Conservation (phyloP, 1,140 invertebrate species). For the Sinella curviseta region DNA sequence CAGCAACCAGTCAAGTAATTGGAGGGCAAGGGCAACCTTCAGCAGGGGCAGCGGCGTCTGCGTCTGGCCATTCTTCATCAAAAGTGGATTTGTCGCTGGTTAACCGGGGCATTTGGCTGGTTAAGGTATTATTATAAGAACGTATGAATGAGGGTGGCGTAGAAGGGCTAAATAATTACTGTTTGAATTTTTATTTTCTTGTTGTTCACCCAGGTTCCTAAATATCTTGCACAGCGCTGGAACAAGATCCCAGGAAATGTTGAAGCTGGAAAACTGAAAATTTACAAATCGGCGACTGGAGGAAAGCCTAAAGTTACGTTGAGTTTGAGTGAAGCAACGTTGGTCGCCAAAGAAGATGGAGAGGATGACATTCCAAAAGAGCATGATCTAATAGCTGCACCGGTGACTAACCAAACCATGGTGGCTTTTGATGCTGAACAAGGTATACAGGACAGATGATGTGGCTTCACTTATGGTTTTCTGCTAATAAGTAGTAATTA, state of each 20-base stretch:
- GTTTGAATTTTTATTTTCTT: not conserved
- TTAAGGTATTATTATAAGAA: slow-evolving; percentile 69
- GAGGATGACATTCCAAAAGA: slow-evolving; percentile 81
- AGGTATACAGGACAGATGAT: too few species aligned
- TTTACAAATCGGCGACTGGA: slow-evolving; percentile 58
- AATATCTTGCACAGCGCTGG: slow-evolving; percentile 91
- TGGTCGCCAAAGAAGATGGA: slow-evolving; percentile 68
- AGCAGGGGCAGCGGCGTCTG: not conserved
- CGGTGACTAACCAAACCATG: slow-evolving; percentile 81
- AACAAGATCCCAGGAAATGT: slow-evolving; percentile 74
- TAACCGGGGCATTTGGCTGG: slow-evolving; percentile 87
- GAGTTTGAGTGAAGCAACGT: slow-evolving; percentile 66
- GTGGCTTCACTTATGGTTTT: too few species aligned
- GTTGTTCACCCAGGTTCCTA: slow-evolving; percentile 65
- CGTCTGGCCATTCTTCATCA: not conserved
- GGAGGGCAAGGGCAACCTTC: not conserved
- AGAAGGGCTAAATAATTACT: not conserved
- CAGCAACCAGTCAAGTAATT: not conserved
- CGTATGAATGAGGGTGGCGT: not conserved
- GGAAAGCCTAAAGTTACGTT: slow-evolving; percentile 73
- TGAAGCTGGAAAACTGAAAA: slow-evolving; percentile 77
- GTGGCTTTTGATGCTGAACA: slow-evolving; percentile 67
- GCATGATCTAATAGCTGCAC: slow-evolving; percentile 84
- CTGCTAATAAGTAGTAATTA: too few species aligned
- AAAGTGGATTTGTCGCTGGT: slow-evolving; percentile 85